These are phyloP conservation scores for Agrilus mali DNA, from an alignment of 2,888 invertebrate species.

Conservation along the genomic window DNA sequence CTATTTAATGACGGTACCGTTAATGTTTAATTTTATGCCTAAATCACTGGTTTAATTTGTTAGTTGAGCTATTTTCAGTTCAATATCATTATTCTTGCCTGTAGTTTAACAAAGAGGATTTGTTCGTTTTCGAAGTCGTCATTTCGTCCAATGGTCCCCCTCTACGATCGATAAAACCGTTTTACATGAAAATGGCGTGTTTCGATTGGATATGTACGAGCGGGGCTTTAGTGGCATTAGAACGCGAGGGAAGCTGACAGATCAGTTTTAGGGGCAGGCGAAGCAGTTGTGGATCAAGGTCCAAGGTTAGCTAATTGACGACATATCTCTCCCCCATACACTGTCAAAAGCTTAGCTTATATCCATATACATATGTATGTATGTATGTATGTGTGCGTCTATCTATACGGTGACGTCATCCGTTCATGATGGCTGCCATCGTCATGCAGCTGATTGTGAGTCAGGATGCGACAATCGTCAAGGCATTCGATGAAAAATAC, in stretches of 20 bases:
- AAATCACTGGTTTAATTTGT: no score
- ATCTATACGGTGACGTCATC: constrained; percentile 20
- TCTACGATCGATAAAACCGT: no score
- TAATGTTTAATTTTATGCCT: no score
- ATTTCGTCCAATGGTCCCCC: no score
- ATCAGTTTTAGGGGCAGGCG: constrained; percentile 10
- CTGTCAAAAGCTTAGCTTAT: constrained; percentile 16
- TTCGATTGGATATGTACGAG: background rate
- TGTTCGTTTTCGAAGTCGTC: no score
- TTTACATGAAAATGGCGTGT: no score
- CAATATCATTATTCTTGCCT: no score
- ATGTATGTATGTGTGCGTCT: background rate
- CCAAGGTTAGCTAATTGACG: constrained; percentile 26
- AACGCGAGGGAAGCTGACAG: constrained; percentile 11
- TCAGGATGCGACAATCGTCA: constrained; percentile 15
- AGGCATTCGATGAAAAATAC: background rate
- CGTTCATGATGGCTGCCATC: constrained; percentile 24
- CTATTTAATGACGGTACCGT: no score
- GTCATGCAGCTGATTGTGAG: constrained; percentile 10
- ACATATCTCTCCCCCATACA: constrained; percentile 19
- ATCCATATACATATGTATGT: constrained; percentile 2
- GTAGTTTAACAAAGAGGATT: no score
- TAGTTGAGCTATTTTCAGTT: no score
- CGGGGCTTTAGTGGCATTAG: constrained; percentile 6
- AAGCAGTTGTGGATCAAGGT: constrained; percentile 17